phyloP scores from a whole-genome alignment of 2,888 invertebrate genomes.

The Chloroclystis v-ata region DNA sequence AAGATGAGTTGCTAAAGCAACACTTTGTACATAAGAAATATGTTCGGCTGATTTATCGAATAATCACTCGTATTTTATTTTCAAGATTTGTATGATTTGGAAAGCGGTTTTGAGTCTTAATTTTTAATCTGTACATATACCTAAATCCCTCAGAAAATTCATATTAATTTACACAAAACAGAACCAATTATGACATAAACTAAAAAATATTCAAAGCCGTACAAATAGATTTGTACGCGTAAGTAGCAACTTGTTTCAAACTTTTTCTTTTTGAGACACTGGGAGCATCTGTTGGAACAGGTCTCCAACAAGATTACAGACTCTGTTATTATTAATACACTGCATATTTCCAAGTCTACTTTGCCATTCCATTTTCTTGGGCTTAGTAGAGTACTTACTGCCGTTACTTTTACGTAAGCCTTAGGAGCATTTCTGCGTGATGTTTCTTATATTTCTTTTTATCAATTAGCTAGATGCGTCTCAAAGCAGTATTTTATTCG shows the following conservation, averaged over 20 bases:
- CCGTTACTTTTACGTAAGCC: not conserved
- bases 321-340: slow-evolving; percentile 14
- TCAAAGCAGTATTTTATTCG: too few relatives aligned
- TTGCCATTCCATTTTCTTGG: slow-evolving; percentile 2
- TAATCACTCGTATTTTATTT: too few relatives aligned
- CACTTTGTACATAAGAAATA: too few relatives aligned
- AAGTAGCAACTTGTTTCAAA: slow-evolving; percentile 9
- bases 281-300: slow-evolving; percentile 18
- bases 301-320: slow-evolving; percentile 16
- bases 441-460: not conserved
- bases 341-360: slow-evolving; percentile 5
- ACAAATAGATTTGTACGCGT: not conserved
- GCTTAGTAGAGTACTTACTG: not conserved
- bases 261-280: slow-evolving; percentile 16
- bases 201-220: not conserved
- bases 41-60: too few relatives aligned
- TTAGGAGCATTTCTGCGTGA: not conserved
- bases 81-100: too few relatives aligned
- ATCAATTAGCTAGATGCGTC: too few relatives aligned
- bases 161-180: too few relatives aligned
- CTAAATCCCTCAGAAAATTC: too few relatives aligned
- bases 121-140: too few relatives aligned
- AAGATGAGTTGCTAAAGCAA: too few relatives aligned
- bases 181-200: not conserved
- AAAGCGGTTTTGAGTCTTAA: too few relatives aligned